These are phyloP conservation scores for Acanthornis magna DNA, from an alignment of 2,797 vertebrate genomes.

Conservation along the genomic window DNA sequence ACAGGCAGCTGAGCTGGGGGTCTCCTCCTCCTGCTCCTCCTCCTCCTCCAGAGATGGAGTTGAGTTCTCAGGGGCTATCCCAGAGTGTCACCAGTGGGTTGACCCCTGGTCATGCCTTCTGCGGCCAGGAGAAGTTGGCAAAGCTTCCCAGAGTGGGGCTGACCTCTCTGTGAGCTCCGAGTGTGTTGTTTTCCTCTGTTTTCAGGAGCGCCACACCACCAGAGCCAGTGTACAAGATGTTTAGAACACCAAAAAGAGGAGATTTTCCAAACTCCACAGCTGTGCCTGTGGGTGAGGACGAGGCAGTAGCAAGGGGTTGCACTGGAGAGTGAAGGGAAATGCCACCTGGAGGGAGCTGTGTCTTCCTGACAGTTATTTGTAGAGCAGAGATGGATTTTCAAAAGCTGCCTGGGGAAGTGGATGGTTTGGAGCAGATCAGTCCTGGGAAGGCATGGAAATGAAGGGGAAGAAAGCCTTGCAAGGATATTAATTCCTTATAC, in stretches of 20 bases:
- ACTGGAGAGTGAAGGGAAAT: neutral
- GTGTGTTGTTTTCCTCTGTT: neutral
- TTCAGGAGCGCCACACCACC: neutral
- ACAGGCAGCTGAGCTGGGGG: neutral
- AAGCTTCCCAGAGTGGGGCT: neutral
- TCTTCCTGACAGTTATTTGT: neutral
- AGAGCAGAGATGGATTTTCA: neutral
- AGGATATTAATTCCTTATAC: neutral
- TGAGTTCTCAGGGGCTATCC: neutral
- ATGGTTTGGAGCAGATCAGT: neutral
- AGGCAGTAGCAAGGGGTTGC: neutral
- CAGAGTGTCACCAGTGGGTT: fast-evolving
- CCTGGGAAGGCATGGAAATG: neutral
- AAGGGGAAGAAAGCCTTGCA: neutral
- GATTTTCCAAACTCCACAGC: neutral
- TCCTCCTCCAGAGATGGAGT: neutral
- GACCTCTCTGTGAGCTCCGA: neutral
- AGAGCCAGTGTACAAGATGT: neutral
- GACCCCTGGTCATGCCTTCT: neutral
- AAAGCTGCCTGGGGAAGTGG: neutral
- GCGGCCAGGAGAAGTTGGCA: neutral
- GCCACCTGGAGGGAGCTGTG: neutral
- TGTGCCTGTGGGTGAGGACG: fast-evolving
- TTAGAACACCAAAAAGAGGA: neutral
- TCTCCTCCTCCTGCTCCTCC: neutral